Conservation (phyloP, 37 sponge, comb jelly and placozoan species). For the Cliona cf. orientalis region DNA sequence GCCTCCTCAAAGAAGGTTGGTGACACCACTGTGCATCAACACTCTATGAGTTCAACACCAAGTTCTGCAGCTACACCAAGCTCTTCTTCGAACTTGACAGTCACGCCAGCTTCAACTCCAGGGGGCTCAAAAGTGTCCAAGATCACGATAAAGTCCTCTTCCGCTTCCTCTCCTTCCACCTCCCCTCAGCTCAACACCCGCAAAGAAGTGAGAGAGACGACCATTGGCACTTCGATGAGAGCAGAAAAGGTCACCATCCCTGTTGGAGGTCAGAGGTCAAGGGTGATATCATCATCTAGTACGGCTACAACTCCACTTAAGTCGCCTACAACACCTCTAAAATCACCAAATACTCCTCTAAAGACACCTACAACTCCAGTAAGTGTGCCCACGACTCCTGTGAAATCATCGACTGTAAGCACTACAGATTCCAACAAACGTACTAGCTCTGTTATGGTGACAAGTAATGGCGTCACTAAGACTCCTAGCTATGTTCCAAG, state of each 20-base stretch:
- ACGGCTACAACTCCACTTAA: neutral
- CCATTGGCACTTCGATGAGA: neutral
- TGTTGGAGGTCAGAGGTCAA: too few relatives aligned
- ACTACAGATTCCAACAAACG: neutral
- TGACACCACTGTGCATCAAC: too few relatives aligned
- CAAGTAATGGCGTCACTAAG: neutral
- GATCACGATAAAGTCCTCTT: conserved; percentile 22
- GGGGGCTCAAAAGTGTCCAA: conserved; percentile 6
- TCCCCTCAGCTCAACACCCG: neutral
- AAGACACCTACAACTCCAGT: neutral
- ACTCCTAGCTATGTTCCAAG: neutral
- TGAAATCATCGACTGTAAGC: too few relatives aligned
- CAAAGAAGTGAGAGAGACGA: conserved; percentile 23
- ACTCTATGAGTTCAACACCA: too few relatives aligned
- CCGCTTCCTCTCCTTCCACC: neutral
- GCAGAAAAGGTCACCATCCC: too few relatives aligned
- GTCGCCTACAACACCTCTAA: neutral
- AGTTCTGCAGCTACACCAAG: too few relatives aligned
- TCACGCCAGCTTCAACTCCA: neutral
- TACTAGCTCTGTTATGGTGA: neutral
- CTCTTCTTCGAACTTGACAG: too few relatives aligned
- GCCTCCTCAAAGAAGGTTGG: too few relatives aligned
- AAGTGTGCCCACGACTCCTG: too few relatives aligned
- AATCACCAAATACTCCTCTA: neutral
- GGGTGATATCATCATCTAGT: neutral